Conservation (phyloP, 2,888 invertebrate species). For the Subacronicta megacephala region DNA sequence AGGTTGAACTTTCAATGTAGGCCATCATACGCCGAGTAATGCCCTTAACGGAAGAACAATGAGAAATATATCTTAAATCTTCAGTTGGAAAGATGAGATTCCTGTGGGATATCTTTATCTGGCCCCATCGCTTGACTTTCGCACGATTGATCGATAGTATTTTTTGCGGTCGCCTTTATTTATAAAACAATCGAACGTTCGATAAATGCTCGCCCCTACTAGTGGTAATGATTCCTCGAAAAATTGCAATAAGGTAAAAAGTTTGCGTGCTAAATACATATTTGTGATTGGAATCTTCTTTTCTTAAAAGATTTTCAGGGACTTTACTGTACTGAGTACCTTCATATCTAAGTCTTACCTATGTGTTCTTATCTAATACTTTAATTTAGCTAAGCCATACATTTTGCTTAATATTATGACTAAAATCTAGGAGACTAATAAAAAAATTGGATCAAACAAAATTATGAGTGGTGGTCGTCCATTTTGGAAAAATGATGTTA, state of each 20-base stretch:
- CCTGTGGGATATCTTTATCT: conserved; percentile 69
- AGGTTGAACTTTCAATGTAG: conserved; percentile 60
- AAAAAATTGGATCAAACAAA: too few relatives aligned
- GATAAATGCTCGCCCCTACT: conserved; percentile 85
- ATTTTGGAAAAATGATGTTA: too few relatives aligned
- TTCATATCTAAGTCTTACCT: too few relatives aligned
- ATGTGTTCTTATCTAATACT: too few relatives aligned
- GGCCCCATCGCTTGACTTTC: conserved; percentile 83
- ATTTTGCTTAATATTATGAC: too few relatives aligned
- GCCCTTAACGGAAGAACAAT: conserved; percentile 60
- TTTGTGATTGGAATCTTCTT: neutral
- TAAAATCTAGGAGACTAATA: too few relatives aligned
- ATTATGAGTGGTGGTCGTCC: too few relatives aligned
- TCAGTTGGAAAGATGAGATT: conserved; percentile 58
- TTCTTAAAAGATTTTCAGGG: neutral
- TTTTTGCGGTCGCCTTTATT: conserved; percentile 87
- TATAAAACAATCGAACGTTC: conserved; percentile 89
- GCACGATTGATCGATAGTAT: conserved; percentile 90
- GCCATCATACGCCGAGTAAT: conserved; percentile 56
- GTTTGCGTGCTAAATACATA: neutral
- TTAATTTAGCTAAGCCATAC: too few relatives aligned
- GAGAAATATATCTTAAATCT: conserved; percentile 59
- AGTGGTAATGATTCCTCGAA: conserved; percentile 64
- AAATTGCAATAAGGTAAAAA: conserved; percentile 36
- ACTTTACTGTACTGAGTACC: neutral